Evolutionary conservation across 2,888 invertebrate genomes (phyloP), one percentile per base, ranked within the genome.

Genomic region (Cerastis leucographa): DNA sequence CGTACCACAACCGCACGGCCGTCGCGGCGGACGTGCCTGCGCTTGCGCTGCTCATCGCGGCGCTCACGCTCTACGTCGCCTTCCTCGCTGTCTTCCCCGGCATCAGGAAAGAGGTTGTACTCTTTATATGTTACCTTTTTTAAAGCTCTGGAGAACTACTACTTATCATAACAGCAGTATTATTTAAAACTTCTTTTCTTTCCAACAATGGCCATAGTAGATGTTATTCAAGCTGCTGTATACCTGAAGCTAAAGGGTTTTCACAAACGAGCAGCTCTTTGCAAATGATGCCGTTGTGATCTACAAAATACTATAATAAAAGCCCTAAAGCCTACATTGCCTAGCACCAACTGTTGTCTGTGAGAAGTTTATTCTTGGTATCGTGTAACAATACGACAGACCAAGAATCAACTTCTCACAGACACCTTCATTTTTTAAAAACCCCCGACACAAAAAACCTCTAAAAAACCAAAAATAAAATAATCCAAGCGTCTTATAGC

Each of bases 61-160:
- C 99, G 94, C 97, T 98, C 92, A 99, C 99, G 85, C 97, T 99
- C 87, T 99, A 99, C 96, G 97, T 99, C 90, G 99, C 99, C 86
- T 99, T 99, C 96, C 97, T 99, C 92, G 98, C 99, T 92, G 98
- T 99, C 92, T 98, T 99, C 96, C 99, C 99, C 72, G 99, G 99
- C 85, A 98, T 99, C 91, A 97, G 99, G 92, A 99, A 99, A 97
- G 98, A 99, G 98, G 99, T 99, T 94, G 84, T 85, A 86, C 67
- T 85, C 83, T 49, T 54, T 11, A 82, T 40, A 76, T 62, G 61
- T 25, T 66, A 40, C 42, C 14, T 42, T 62, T 62, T n/a, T 62
- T 40, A 5, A 40, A 2, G 14, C 6, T 25, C 25, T 54, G 5
- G 54, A 5, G n/a, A 12, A 6, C 2, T 25, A 25, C 12, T 12